Percentiles rank a stretch among this genome's conserved stretches.
These are phyloP conservation scores for Uria aalge DNA, from an alignment of 2,113 vertebrate species.

Conservation along the genomic window DNA sequence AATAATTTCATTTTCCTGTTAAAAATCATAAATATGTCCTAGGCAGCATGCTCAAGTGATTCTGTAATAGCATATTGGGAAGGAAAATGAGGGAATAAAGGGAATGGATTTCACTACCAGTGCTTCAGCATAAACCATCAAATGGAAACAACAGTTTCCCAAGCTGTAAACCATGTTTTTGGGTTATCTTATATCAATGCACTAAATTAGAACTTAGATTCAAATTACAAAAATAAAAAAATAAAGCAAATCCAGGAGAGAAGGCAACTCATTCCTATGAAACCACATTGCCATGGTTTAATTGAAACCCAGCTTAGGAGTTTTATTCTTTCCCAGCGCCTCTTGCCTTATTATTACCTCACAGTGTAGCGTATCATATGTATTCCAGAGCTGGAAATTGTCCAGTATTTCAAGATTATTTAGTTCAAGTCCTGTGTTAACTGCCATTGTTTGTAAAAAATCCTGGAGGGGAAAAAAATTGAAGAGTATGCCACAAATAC, in stretches of 20 bases:
- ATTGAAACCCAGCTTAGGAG: background rate
- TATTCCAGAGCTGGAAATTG: slow-evolving; percentile 70
- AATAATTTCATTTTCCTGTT: background rate
- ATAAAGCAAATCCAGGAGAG: background rate
- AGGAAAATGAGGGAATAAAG: background rate
- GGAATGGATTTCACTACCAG: background rate
- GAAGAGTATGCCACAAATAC: background rate
- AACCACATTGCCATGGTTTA: background rate
- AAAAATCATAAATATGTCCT: background rate
- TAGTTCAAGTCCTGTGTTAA: slow-evolving; percentile 61
- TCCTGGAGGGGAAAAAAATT: slow-evolving; percentile 46
- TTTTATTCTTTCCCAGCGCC: background rate
- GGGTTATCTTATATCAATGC: background rate
- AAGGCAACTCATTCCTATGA: background rate
- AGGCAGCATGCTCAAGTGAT: background rate
- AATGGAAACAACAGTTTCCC: background rate
- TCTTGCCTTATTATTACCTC: slow-evolving; percentile 68
- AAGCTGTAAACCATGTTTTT: background rate
- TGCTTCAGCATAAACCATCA: background rate
- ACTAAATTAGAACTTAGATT: background rate
- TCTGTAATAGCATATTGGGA: background rate
- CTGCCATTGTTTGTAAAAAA: slow-evolving; percentile 65
- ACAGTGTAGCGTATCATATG: slow-evolving; percentile 73
- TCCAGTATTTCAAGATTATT: slow-evolving; percentile 30
- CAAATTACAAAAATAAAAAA: background rate